phyloP scores from a whole-genome alignment of 2,113 vertebrate species.

The human (Homo sapiens) region GRCh38 chr2:215522001-215522500 shows the following conservation, averaged over 20 bases:
- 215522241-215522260: slow-evolving; percentile 10
- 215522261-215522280: slow-evolving; percentile 37
- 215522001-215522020: neutral
- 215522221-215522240: neutral
- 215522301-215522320: neutral
- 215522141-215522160: neutral
- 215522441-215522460: slow-evolving; percentile 77
- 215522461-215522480: neutral
- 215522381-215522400: slow-evolving; percentile 68
- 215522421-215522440: slow-evolving; percentile 55
- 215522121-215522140: neutral
- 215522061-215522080: slow-evolving; percentile 23
- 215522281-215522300: slow-evolving; percentile 24
- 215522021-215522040: slow-evolving; percentile 30
- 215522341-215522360: slow-evolving; percentile 26
- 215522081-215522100: neutral
- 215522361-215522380: slow-evolving; percentile 50
- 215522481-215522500: slow-evolving; percentile 46
- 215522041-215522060: neutral
- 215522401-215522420: slow-evolving; percentile 76
- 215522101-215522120: neutral
- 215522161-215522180: neutral
- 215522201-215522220: slow-evolving; percentile 42
- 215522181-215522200: slow-evolving; percentile 2
- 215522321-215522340: slow-evolving; percentile 34